Evolutionary conservation across 1,140 invertebrate species (phyloP).

Genomic region (Caenorhabditis brenneri): DNA sequence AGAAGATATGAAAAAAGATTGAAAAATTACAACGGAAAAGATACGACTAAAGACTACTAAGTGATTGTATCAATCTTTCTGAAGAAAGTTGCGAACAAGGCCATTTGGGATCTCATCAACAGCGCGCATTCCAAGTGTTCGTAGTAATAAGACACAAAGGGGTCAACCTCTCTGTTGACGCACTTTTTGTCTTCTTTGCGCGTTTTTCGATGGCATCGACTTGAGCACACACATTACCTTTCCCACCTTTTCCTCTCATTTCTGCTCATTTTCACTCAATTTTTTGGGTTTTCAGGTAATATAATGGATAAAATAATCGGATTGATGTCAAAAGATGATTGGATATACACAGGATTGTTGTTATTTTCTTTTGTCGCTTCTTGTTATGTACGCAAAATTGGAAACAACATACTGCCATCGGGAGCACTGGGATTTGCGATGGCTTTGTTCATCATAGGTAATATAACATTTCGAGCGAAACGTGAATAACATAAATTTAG

Average conservation of each 20-base stretch:
- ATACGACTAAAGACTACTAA: slow-evolving; percentile 26
- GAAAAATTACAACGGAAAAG: background rate
- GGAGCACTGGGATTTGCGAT: slow-evolving; percentile 44
- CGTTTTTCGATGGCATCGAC: background rate
- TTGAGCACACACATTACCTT: background rate
- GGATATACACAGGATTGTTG: slow-evolving; percentile 50
- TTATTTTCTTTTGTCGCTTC: slow-evolving; percentile 8
- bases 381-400: slow-evolving; percentile 9
- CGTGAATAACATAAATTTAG: background rate
- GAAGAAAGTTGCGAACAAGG: background rate
- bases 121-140: slow-evolving; percentile 38
- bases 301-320: slow-evolving; percentile 5
- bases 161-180: background rate
- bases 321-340: slow-evolving; percentile 51
- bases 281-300: background rate
- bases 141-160: background rate
- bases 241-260: too few relatives aligned
- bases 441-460: slow-evolving; percentile 46
- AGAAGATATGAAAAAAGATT: background rate
- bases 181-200: background rate
- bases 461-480: background rate
- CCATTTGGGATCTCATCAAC: slow-evolving; percentile 12
- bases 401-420: background rate
- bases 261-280: background rate
- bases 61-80: slow-evolving; percentile 8